Evolutionary conservation across 2,113 vertebrate species (phyloP).

Genomic region (Esox niger): DNA sequence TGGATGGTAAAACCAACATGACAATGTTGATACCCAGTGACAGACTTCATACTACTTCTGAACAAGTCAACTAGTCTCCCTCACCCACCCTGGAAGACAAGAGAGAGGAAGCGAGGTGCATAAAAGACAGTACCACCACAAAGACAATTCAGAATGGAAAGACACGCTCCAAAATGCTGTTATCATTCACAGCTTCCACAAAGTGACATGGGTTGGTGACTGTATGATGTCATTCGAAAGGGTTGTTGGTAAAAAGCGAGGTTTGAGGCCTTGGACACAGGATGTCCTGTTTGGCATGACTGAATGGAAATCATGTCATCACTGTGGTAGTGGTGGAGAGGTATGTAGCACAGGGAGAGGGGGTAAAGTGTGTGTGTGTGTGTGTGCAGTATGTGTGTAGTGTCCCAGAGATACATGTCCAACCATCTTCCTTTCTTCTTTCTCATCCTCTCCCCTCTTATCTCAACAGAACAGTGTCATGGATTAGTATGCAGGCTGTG

Average conservation of each 20-base stretch:
- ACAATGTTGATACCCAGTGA: not conserved
- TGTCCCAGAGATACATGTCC: not conserved
- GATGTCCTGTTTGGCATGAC: slow-evolving; percentile 78
- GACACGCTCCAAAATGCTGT: too few relatives aligned
- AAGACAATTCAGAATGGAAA: too few relatives aligned
- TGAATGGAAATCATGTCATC: slow-evolving; percentile 69
- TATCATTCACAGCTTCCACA: too few relatives aligned
- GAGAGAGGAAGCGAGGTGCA: too few relatives aligned
- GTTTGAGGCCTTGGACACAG: slow-evolving; percentile 66
- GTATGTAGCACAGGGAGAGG: not conserved
- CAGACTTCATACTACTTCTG: too few relatives aligned
- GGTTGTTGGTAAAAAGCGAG: slow-evolving; percentile 47
- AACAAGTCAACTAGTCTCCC: too few relatives aligned
- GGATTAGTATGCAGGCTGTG: not conserved
- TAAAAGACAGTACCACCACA: too few relatives aligned
- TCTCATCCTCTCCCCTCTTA: not conserved
- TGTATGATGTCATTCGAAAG: not conserved
- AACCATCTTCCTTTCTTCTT: not conserved
- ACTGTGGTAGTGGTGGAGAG: slow-evolving; percentile 40
- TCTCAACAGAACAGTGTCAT: not conserved
- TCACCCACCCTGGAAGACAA: too few relatives aligned
- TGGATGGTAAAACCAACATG: not conserved
- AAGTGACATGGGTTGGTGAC: slow-evolving; percentile 31
- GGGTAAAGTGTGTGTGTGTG: not conserved
- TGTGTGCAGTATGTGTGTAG: not conserved